Evolutionary conservation across 2,888 invertebrate genomes (phyloP), one percentile per base, ranked within the genome.

Genomic region (Stegophylla sp.): DNA sequence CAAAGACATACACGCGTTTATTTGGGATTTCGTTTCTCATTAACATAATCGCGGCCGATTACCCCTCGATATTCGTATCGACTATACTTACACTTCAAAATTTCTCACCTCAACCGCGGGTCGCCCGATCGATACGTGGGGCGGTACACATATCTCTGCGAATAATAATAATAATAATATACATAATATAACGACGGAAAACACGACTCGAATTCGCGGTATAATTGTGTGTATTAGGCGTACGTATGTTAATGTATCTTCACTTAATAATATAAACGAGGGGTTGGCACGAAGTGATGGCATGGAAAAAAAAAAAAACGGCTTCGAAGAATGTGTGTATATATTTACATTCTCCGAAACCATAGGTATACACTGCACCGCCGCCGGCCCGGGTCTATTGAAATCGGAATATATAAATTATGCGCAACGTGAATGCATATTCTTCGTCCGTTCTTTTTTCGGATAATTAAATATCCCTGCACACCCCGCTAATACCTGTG

Each of bases 401-500:
- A 75, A 75, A 75, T 64, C n/a, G 51, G 41, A 20, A 64, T 26
- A 64, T 26, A 48, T 53, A 64, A 75, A 75, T 75, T 75, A 75
- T 64, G 61, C 74, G 28, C 20, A 15, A 63, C 61, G 13, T 26
- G 4, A 34, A 71, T 9, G 4, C 34, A 71, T 9, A 34, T 34
- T 28, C 56, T 45, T n/a, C 20, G 48, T n/a, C 59, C 61, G 23
- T 69, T 61, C n/a, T 56, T 67, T 56, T 69, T 61, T 59, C 59
- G 59, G 69, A 61, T 79, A 79, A 79, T 79, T 79, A 69, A 79
- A 79, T 71, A 71, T 71, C 61, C 69, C 34, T n/a, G n/a, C n/a
- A n/a, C n/a, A 28, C 61, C 79, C 79, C 20, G 34, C 28, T 79
- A 79, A 79, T 79, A 79, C 77, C 79, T 79, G 79, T 79, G 79